These are phyloP conservation scores for Drosophila nannoptera DNA, from an alignment of 1,140 invertebrate genomes.

Conservation along the genomic window DNA sequence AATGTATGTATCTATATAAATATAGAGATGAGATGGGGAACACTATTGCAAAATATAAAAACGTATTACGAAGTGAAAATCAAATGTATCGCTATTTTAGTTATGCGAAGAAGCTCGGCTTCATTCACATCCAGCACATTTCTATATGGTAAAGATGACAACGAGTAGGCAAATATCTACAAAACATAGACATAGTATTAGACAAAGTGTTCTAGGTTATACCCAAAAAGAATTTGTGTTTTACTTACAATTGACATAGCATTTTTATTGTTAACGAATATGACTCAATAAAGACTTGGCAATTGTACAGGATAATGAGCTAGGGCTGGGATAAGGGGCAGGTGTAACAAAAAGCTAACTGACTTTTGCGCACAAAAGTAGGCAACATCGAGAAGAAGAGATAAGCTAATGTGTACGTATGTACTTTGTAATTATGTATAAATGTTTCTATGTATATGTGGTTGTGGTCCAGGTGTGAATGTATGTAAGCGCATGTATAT, in stretches of 20 bases:
- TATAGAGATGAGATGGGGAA: constrained; percentile 1
- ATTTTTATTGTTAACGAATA: constrained; percentile 30
- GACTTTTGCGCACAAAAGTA: constrained; percentile 39
- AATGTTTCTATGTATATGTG: constrained; percentile 39
- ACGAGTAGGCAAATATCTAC: constrained; percentile 38
- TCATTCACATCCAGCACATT: constrained; percentile 1
- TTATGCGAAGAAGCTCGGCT: constrained; percentile 1
- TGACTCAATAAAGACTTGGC: constrained; percentile 25
- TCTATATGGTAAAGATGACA: constrained; percentile 33
- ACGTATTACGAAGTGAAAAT: too few relatives aligned
- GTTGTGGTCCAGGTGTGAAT: constrained; percentile 23
- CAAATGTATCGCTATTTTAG: too few relatives aligned
- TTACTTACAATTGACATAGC: constrained; percentile 75
- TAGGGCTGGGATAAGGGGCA: too few relatives aligned
- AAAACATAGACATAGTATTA: constrained; percentile 14
- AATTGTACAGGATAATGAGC: too few relatives aligned
- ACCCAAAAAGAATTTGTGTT: constrained; percentile 45
- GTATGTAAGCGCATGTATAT: constrained; percentile 12
- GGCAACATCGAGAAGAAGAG: constrained; percentile 55
- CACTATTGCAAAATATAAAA: too few relatives aligned
- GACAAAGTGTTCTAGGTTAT: constrained; percentile 44
- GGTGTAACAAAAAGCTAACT: constrained; percentile 6
- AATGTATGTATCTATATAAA: constrained; percentile 15
- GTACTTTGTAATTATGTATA: constrained; percentile 4
- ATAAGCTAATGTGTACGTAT: constrained; percentile 48